Percentiles rank a stretch among this genome's conserved stretches.
phyloP scores from a whole-genome alignment of 2,797 vertebrate species.

The Rhadinocentrus ornatus region DNA sequence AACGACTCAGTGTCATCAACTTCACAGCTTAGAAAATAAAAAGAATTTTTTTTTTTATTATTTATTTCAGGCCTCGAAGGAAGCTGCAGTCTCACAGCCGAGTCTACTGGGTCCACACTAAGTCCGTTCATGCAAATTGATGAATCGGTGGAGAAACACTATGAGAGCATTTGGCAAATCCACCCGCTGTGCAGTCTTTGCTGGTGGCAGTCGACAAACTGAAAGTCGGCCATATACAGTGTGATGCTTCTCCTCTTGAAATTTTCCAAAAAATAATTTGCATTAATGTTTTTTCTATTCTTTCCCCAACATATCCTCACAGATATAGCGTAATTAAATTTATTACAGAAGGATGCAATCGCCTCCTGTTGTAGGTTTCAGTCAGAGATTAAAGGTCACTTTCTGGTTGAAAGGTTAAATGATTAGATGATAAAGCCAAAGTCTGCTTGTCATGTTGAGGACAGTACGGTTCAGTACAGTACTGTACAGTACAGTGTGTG shows the following conservation, averaged over 20 bases:
- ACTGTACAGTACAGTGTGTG: slow-evolving; percentile 42
- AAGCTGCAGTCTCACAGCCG: slow-evolving; percentile 63
- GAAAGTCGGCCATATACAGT: slow-evolving; percentile 45
- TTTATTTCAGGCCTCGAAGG: slow-evolving; percentile 42
- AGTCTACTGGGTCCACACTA: slow-evolving; percentile 60
- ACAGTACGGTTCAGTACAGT: slow-evolving; percentile 42
- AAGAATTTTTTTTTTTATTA: slow-evolving; percentile 24
- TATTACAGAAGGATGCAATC: slow-evolving; percentile 33
- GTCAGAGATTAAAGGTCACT: slow-evolving; percentile 78
- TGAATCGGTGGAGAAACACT: slow-evolving; percentile 47
- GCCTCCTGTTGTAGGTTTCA: slow-evolving; percentile 43
- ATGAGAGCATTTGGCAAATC: slow-evolving; percentile 70
- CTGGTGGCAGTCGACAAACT: slow-evolving; percentile 59
- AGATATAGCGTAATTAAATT: slow-evolving; percentile 38
- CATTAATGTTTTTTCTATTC: slow-evolving; percentile 22
- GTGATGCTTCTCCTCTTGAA: slow-evolving; percentile 54
- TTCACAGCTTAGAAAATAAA: slow-evolving; percentile 75
- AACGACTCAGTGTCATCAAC: slow-evolving; percentile 50
- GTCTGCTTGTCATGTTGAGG: slow-evolving; percentile 60
- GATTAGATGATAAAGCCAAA: slow-evolving; percentile 65
- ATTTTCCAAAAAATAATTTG: slow-evolving; percentile 58
- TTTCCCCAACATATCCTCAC: slow-evolving; percentile 30
- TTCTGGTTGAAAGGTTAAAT: slow-evolving; percentile 74
- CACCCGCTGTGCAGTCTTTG: slow-evolving; percentile 66
- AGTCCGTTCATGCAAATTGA: slow-evolving; percentile 74